Conservation (phyloP, 2,797 vertebrate species). For the Enteromius mattozi region DNA sequence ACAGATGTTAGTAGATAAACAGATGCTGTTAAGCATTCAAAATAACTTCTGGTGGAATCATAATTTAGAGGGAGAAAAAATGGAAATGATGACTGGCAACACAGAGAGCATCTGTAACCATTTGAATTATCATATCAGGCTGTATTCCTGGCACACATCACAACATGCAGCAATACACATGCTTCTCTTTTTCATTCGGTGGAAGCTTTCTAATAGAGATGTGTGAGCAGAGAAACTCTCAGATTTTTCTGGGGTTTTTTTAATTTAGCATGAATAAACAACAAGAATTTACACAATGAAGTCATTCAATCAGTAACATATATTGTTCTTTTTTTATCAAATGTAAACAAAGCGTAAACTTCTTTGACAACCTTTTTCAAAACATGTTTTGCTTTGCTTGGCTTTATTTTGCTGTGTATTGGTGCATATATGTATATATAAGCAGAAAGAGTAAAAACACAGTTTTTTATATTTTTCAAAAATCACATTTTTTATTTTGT, state of each 20-base stretch:
- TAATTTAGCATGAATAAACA: conserved; percentile 13
- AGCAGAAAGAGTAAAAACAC: too few species aligned
- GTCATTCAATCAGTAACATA: neutral
- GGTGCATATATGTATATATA: too few species aligned
- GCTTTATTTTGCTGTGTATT: neutral
- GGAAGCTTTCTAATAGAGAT: neutral
- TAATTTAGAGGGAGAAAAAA: neutral
- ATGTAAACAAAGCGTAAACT: neutral
- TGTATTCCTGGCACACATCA: conserved; percentile 5
- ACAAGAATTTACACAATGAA: conserved; percentile 14
- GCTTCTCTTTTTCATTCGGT: conserved; percentile 12
- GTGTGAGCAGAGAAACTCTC: neutral
- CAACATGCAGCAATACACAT: conserved; percentile 25
- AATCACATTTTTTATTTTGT: too few species aligned
- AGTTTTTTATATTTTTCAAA: neutral
- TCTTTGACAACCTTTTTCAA: neutral
- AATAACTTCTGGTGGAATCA: conserved; percentile 35
- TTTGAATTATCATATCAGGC: conserved; percentile 29
- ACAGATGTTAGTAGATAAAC: conserved; percentile 35
- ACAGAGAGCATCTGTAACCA: conserved; percentile 27
- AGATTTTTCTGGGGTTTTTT: conserved; percentile 5
- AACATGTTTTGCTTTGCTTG: neutral
- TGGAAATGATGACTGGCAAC: conserved; percentile 16
- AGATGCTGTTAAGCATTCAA: conserved; percentile 38
- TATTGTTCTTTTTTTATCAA: neutral